Conservation (phyloP, 2,797 vertebrate genomes). For the Tenualosa ilisha region DNA sequence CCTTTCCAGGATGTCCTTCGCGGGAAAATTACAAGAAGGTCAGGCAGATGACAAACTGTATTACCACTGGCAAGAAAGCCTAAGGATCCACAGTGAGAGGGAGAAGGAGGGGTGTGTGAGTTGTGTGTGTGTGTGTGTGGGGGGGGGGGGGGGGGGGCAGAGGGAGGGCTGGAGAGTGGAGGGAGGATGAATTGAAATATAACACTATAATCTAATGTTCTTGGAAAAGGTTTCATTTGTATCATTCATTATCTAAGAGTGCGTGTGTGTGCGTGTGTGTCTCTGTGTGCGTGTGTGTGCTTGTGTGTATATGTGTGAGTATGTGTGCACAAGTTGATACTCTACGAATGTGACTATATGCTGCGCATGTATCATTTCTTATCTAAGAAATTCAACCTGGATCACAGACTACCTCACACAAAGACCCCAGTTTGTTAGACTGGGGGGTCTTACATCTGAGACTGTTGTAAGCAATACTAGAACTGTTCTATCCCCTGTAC, state of each 20-base stretch:
- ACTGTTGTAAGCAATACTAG: too few relatives aligned
- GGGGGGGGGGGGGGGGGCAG: background rate
- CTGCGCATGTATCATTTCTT: background rate
- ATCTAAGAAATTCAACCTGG: too few relatives aligned
- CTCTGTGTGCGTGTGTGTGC: background rate
- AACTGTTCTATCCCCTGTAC: too few relatives aligned
- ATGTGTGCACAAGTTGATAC: background rate
- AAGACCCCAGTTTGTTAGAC: too few relatives aligned
- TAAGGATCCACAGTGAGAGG: conserved; percentile 30
- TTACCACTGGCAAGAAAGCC: conserved; percentile 49
- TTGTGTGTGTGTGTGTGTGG: too few relatives aligned
- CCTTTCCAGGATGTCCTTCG: conserved; percentile 78
- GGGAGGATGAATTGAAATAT: background rate
- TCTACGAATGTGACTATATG: background rate
- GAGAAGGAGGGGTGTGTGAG: conserved; percentile 4
- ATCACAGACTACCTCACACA: too few relatives aligned
- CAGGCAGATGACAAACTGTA: conserved; percentile 50
- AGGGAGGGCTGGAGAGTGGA: background rate
- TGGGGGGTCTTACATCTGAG: too few relatives aligned
- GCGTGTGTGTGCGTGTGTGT: background rate
- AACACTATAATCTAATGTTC: conserved; percentile 48
- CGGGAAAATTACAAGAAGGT: conserved; percentile 58
- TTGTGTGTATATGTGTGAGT: background rate
- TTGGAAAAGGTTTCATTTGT: conserved; percentile 29
- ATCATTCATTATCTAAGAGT: background rate